Conservation (phyloP, 1,140 invertebrate species). For the Drosophila arizonae region DNA sequence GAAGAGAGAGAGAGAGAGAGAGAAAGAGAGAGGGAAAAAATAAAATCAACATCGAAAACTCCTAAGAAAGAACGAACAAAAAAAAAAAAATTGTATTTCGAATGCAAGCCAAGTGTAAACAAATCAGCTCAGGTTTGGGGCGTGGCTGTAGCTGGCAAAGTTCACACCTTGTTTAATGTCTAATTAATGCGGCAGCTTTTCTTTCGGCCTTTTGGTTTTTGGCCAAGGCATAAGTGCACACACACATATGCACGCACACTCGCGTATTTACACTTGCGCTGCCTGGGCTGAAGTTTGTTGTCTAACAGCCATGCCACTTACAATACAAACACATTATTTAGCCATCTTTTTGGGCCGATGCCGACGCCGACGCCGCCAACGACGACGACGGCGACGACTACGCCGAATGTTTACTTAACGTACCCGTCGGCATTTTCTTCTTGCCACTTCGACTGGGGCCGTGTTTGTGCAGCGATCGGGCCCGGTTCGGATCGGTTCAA, state of each 20-base stretch:
- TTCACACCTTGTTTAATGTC: constrained; percentile 80
- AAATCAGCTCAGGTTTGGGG: constrained; percentile 45
- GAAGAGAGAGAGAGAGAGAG: not conserved
- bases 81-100: constrained; percentile 24
- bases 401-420: constrained; percentile 76
- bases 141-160: constrained; percentile 70
- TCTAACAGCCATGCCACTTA: constrained; percentile 67
- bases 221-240: constrained; percentile 11
- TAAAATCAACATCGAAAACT: not conserved
- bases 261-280: constrained; percentile 68
- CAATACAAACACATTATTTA: constrained; percentile 80
- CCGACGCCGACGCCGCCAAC: constrained; percentile 37
- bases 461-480: constrained; percentile 67
- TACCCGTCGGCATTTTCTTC: constrained; percentile 77
- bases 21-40: not conserved
- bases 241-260: not conserved
- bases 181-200: constrained; percentile 78
- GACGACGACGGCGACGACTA: not conserved
- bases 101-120: constrained; percentile 61
- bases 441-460: constrained; percentile 36
- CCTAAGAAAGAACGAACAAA: not conserved
- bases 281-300: constrained; percentile 53
- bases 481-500: constrained; percentile 48
- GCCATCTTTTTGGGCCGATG: constrained; percentile 74
- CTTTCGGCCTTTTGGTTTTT: constrained; percentile 10